Percentiles rank a stretch among this genome's conserved stretches.
phyloP scores from a whole-genome alignment of 1,140 invertebrate species.

The Whitmania pigra region DNA sequence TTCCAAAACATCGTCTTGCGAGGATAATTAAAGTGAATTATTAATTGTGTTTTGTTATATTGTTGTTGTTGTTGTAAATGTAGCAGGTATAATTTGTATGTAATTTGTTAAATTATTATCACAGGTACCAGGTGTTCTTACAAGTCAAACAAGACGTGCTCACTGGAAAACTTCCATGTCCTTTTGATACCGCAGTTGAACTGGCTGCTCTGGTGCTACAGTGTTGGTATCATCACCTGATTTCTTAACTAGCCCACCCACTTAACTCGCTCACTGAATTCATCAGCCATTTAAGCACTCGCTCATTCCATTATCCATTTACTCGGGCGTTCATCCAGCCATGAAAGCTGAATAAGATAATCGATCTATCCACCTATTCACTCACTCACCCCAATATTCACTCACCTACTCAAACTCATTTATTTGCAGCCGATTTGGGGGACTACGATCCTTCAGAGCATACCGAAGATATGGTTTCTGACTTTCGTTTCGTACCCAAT shows the following conservation, averaged over 20 bases:
- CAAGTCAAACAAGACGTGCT: constrained; percentile 81
- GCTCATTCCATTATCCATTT: neutral
- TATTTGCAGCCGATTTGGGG: constrained; percentile 62
- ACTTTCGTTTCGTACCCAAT: constrained; percentile 56
- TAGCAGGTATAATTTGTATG: too few relatives aligned
- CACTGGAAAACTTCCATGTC: constrained; percentile 58
- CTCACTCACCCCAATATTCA: neutral
- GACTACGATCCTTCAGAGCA: constrained; percentile 82
- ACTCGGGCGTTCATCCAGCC: neutral
- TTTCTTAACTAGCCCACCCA: neutral
- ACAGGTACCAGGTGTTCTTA: constrained; percentile 67
- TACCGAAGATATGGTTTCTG: constrained; percentile 61
- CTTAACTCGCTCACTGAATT: neutral
- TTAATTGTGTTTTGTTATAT: too few relatives aligned
- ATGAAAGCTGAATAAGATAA: too few relatives aligned
- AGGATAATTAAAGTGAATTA: too few relatives aligned
- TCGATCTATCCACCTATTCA: neutral
- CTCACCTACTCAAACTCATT: neutral
- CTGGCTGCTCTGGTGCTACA: constrained; percentile 79
- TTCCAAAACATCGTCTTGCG: too few relatives aligned
- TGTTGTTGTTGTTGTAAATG: too few relatives aligned
- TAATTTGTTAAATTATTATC: constrained; percentile 43
- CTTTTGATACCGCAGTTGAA: constrained; percentile 65
- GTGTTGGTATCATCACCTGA: constrained; percentile 54
- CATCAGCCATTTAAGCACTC: neutral